phyloP scores from a whole-genome alignment of 2,888 invertebrate genomes.

The Encarsia formosa region DNA sequence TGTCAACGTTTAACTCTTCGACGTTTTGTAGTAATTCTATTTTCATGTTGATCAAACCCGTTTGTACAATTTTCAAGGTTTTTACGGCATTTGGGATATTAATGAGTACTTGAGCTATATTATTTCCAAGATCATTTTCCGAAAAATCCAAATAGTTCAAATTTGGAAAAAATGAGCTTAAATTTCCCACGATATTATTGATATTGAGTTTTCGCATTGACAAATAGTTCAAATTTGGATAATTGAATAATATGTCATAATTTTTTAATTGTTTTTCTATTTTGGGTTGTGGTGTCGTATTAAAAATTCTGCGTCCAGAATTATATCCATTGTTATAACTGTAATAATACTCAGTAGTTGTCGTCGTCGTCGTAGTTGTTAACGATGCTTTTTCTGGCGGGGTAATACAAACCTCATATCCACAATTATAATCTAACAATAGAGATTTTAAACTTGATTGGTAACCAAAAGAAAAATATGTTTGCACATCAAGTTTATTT shows the following conservation, averaged over 20 bases:
- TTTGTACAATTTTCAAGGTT: conserved; percentile 9
- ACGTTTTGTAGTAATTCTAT: conserved; percentile 1
- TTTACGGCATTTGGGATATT: background rate
- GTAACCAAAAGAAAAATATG: conserved; percentile 20
- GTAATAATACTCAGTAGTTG: background rate
- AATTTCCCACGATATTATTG: conserved; percentile 24
- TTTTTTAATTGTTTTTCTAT: background rate
- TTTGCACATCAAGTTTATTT: background rate
- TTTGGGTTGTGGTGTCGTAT: no score
- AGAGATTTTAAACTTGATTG: conserved; percentile 30
- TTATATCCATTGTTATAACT: background rate
- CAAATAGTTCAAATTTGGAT: conserved; percentile 33
- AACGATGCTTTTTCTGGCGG: background rate
- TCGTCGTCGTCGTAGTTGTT: background rate
- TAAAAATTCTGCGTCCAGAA: background rate
- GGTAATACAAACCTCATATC: background rate
- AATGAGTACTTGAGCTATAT: background rate
- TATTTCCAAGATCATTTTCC: conserved; percentile 27
- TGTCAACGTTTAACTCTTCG: conserved; percentile 2
- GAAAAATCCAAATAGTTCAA: conserved; percentile 37
- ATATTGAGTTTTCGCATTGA: conserved; percentile 35
- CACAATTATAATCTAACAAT: conserved; percentile 33
- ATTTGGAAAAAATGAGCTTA: conserved; percentile 31
- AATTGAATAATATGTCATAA: conserved; percentile 24
- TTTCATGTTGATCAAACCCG: background rate